Conservation (phyloP, 2,113 vertebrate species). For the Lota lota region DNA sequence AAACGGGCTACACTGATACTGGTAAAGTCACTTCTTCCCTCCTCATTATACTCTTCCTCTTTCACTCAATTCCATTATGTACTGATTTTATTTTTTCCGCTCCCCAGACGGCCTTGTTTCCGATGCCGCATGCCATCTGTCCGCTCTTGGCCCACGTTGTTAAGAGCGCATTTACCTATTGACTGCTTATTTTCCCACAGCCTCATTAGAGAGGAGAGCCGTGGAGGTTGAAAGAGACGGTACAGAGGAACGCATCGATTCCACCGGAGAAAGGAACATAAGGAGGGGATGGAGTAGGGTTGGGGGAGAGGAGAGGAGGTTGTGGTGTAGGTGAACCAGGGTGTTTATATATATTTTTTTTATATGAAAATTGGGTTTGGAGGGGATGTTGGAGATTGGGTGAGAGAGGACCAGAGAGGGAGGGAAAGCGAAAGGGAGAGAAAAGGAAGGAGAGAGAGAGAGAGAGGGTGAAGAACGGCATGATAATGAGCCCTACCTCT, state of each 20-base stretch:
- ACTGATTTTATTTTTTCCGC: neutral
- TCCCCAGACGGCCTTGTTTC: slow-evolving; percentile 10
- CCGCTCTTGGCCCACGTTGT: neutral
- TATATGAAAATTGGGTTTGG: too few species aligned
- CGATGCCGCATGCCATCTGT: slow-evolving; percentile 17
- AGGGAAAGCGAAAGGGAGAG: slow-evolving; percentile 30
- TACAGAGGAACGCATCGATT: slow-evolving; percentile 48
- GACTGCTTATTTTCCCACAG: neutral
- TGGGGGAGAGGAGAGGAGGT: slow-evolving; percentile 6
- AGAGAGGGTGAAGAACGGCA: slow-evolving; percentile 54
- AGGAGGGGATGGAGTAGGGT: slow-evolving; percentile 15
- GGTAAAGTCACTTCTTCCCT: neutral
- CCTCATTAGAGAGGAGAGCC: slow-evolving; percentile 19
- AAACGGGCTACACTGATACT: neutral
- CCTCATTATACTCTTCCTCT: neutral
- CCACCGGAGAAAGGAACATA: slow-evolving; percentile 22
- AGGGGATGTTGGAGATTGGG: slow-evolving; percentile 31
- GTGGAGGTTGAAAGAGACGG: slow-evolving; percentile 42
- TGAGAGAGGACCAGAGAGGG: neutral
- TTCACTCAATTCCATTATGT: neutral
- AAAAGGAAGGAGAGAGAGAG: slow-evolving; percentile 34
- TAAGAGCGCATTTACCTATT: slow-evolving; percentile 22
- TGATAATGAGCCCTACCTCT: slow-evolving; percentile 68
- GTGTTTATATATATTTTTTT: too few species aligned
- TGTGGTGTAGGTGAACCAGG: too few species aligned